phyloP scores from a whole-genome alignment of 2,888 invertebrate species.

The Hyles lineata region DNA sequence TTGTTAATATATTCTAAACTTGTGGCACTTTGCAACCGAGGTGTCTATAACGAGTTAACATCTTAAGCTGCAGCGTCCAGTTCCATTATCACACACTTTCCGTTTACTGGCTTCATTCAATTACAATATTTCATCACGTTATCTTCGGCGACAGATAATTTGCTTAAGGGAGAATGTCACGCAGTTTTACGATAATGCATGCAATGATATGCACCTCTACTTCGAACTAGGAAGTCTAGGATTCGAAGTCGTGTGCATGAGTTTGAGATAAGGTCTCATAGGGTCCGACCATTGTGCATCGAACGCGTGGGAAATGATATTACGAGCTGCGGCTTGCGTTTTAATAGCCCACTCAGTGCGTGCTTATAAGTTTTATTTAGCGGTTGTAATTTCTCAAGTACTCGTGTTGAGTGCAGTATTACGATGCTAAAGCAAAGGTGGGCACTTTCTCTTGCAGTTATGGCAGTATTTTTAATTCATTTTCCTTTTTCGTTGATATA shows the following conservation, averaged over 20 bases:
- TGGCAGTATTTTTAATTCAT: too few relatives aligned
- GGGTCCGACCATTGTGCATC: conserved; percentile 40
- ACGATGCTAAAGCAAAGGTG: background rate
- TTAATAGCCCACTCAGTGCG: conserved; percentile 29
- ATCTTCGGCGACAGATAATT: background rate
- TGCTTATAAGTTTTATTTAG: conserved; percentile 23
- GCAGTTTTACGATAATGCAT: conserved; percentile 21
- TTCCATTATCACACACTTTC: background rate
- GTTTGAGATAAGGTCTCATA: conserved; percentile 53
- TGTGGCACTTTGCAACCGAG: background rate
- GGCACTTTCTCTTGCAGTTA: conserved; percentile 11
- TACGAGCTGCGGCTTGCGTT: conserved; percentile 35
- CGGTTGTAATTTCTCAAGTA: conserved; percentile 23
- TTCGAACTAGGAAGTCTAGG: conserved; percentile 24
- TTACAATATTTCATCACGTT: conserved; percentile 19
- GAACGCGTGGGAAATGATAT: conserved; percentile 54
- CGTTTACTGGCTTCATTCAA: background rate
- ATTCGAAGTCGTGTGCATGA: conserved; percentile 56
- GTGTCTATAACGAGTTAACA: conserved; percentile 2
- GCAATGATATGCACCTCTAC: background rate
- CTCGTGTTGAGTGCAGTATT: conserved; percentile 10
- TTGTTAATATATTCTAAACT: background rate
- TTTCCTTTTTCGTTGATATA: too few relatives aligned
- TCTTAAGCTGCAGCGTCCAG: background rate
- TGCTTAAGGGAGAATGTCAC: background rate